Conservation (phyloP, 2,797 vertebrate species). For the Eospalax fontanierii region DNA sequence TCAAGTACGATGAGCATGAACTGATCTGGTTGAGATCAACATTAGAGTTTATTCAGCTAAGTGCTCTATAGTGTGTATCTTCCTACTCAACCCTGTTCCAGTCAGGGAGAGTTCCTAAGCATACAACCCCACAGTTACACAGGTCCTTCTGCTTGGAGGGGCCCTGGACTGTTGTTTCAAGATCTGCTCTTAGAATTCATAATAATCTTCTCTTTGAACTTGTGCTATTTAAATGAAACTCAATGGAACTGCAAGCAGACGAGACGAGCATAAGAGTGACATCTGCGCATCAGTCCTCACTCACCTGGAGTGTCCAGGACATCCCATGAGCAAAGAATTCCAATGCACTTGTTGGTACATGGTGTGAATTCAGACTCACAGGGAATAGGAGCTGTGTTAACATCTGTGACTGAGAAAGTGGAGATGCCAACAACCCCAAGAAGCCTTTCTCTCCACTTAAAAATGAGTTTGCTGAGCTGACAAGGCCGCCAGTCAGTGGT, state of each 20-base stretch:
- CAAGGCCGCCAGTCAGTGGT: background rate
- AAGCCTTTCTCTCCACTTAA: background rate
- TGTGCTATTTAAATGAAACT: background rate
- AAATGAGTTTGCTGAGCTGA: background rate
- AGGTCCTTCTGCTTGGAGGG: background rate
- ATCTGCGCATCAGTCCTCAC: background rate
- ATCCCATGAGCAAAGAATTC: background rate
- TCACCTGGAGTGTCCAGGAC: background rate
- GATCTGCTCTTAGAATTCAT: background rate
- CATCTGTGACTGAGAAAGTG: background rate
- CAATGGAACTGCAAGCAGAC: background rate
- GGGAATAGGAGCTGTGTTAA: background rate
- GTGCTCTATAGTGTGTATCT: background rate
- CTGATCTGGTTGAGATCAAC: background rate
- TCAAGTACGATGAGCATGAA: background rate
- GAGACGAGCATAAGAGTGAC: too few relatives aligned
- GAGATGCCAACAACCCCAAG: background rate
- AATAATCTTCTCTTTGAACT: background rate
- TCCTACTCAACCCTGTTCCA: too few relatives aligned
- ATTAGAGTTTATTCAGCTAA: background rate
- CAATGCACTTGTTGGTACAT: too few relatives aligned
- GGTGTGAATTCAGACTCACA: background rate
- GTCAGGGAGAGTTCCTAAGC: background rate
- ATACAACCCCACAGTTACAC: fast-evolving
- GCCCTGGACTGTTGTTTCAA: background rate